Conservation (phyloP, 1,140 invertebrate genomes). For the Melipona quadrifasciata region DNA sequence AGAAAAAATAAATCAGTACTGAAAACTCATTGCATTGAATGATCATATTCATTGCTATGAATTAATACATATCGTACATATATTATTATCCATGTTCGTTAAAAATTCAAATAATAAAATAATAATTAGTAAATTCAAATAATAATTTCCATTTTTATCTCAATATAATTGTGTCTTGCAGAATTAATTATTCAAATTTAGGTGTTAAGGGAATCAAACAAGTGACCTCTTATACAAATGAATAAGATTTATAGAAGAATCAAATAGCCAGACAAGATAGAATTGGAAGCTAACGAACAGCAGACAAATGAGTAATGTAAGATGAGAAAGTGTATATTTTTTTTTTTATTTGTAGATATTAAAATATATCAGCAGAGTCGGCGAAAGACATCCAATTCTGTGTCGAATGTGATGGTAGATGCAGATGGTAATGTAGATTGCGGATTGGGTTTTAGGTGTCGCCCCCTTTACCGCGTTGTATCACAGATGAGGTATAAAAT, state of each 20-base stretch:
- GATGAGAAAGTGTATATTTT: conserved; percentile 17
- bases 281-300: conserved; percentile 25
- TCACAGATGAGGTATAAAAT: conserved; percentile 29
- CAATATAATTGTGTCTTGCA: no score
- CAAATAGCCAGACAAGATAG: neutral
- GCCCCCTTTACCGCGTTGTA: conserved; percentile 63
- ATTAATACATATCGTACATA: no score
- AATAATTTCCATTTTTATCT: no score
- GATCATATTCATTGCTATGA: no score
- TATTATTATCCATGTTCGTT: no score
- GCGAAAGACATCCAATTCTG: conserved; percentile 43
- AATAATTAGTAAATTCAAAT: no score
- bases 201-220: neutral
- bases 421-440: conserved; percentile 75
- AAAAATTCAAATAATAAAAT: no score
- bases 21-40: no score
- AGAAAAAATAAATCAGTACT: no score
- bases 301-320: conserved; percentile 14
- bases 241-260: neutral
- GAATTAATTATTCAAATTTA: neutral
- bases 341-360: conserved; percentile 49
- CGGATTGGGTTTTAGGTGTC: conserved; percentile 50
- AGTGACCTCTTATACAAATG: neutral
- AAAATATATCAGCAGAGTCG: conserved; percentile 69
- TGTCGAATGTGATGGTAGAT: conserved; percentile 62